phyloP scores from a whole-genome alignment of 2,113 vertebrate species.

The Isichthys henryi region DNA sequence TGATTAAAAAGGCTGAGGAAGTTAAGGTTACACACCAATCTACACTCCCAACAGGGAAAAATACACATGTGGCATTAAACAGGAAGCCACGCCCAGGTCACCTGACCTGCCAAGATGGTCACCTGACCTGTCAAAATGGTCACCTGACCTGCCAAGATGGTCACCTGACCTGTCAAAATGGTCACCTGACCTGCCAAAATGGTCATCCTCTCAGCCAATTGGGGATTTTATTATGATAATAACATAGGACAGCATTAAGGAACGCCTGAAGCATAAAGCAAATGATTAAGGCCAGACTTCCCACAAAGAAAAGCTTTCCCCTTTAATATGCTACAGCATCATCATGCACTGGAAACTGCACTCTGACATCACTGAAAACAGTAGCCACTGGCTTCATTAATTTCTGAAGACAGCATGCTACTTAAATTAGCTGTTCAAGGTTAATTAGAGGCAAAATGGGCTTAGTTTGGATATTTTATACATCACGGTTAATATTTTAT shows the following conservation, averaged over 20 bases:
- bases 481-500: background rate
- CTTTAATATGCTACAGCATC: background rate
- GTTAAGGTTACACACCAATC: background rate
- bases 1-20: background rate
- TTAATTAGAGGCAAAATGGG: background rate
- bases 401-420: background rate
- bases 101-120: background rate
- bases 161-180: background rate
- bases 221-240: background rate
- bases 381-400: background rate
- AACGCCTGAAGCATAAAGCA: background rate
- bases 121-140: background rate
- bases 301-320: background rate
- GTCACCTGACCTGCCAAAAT: background rate
- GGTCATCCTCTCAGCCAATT: background rate
- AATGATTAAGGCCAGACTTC: background rate
- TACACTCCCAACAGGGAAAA: background rate
- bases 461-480: background rate
- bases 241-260: background rate
- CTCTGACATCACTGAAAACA: background rate
- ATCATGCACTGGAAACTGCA: background rate
- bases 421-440: background rate
- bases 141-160: background rate
- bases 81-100: background rate
- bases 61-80: background rate